phyloP scores from a whole-genome alignment of 2,113 vertebrate genomes.

The Manacus vitellinus region DNA sequence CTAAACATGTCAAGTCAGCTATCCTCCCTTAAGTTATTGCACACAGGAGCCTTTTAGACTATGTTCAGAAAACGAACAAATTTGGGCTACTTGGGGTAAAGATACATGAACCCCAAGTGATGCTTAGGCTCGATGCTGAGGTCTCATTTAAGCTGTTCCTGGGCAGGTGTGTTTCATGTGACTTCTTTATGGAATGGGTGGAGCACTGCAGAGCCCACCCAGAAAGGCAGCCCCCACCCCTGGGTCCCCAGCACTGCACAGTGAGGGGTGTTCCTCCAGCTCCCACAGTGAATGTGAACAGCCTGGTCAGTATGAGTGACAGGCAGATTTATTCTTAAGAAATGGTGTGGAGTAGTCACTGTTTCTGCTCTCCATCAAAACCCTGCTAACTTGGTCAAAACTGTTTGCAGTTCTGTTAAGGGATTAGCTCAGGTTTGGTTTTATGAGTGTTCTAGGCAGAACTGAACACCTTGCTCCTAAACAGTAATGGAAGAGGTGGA shows the following conservation, averaged over 20 bases:
- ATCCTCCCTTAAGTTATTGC: not conserved
- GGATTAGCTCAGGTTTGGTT: not conserved
- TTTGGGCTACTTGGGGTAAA: not conserved
- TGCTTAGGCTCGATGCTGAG: not conserved
- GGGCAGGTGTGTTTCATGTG: not conserved
- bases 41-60: not conserved
- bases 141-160: not conserved
- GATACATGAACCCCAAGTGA: not conserved
- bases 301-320: not conserved
- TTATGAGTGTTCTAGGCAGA: not conserved
- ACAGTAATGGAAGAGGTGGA: not conserved
- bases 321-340: not conserved
- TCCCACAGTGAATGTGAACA: not conserved
- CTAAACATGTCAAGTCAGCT: slow-evolving; percentile 25
- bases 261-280: too few species aligned
- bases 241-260: not conserved
- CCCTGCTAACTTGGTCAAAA: not conserved
- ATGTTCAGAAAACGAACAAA: not conserved
- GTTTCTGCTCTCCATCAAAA: not conserved
- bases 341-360: not conserved
- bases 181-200: not conserved
- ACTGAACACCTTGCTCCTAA: not conserved
- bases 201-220: not conserved
- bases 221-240: not conserved
- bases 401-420: not conserved